Conservation (phyloP, 2,888 invertebrate species). For the Eristalis intricaria region DNA sequence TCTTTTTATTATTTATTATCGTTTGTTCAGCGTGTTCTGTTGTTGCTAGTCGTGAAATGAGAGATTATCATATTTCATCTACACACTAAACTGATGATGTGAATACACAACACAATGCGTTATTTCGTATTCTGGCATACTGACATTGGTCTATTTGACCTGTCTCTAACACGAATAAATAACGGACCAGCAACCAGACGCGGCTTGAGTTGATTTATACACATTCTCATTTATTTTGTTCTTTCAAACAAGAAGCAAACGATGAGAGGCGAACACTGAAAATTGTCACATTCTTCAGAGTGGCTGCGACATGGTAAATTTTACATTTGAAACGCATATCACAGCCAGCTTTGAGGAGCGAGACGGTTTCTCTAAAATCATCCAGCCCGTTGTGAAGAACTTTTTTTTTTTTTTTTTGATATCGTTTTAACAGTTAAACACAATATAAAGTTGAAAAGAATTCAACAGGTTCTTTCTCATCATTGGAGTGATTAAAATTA, state of each 20-base stretch:
- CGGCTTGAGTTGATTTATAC: not conserved
- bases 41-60: slow-evolving; percentile 48
- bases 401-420: too few species aligned
- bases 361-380: slow-evolving; percentile 75
- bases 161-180: slow-evolving; percentile 5
- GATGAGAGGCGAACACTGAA: slow-evolving; percentile 69
- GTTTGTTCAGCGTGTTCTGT: slow-evolving; percentile 8
- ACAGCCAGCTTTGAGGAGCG: slow-evolving; percentile 99
- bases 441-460: not conserved
- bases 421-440: not conserved
- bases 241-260: slow-evolving; percentile 6
- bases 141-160: slow-evolving; percentile 51
- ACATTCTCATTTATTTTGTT: not conserved
- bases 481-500: slow-evolving; percentile 31
- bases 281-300: slow-evolving; percentile 89
- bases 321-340: slow-evolving; percentile 87
- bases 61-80: slow-evolving; percentile 57
- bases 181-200: not conserved
- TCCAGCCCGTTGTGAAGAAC: not conserved
- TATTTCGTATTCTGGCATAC: slow-evolving; percentile 45
- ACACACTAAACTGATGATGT: slow-evolving; percentile 11
- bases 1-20: slow-evolving; percentile 13
- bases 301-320: slow-evolving; percentile 91
- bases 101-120: slow-evolving; percentile 11
- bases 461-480: slow-evolving; percentile 14